These are phyloP conservation scores for Perognathus longimembris DNA, from an alignment of 2,113 vertebrate species.

Conservation along the genomic window DNA sequence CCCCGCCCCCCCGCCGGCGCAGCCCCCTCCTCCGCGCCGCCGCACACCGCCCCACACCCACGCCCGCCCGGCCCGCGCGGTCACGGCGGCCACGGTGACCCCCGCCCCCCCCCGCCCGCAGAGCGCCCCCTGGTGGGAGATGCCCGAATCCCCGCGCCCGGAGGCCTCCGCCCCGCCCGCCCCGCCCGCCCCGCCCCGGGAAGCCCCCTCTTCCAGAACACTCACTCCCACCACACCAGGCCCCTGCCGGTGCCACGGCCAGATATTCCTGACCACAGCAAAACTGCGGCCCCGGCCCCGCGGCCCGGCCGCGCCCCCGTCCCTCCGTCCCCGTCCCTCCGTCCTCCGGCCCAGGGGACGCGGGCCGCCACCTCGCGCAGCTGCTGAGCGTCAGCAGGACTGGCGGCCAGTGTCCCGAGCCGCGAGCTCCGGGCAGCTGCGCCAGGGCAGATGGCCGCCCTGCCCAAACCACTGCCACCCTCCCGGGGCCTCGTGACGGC, in stretches of 20 bases:
- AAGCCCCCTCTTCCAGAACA: background rate
- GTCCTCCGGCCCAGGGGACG: background rate
- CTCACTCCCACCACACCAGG: background rate
- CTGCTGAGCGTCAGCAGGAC: background rate
- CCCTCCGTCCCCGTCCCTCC: too few relatives aligned
- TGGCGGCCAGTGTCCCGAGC: background rate
- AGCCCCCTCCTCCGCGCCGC: too few relatives aligned
- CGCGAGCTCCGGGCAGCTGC: background rate
- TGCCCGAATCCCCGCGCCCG: too few relatives aligned
- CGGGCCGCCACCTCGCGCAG: conserved; percentile 48
- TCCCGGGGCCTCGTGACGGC: background rate
- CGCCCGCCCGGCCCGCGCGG: too few relatives aligned
- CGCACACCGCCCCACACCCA: too few relatives aligned
- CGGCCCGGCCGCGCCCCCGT: background rate
- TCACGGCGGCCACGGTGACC: background rate
- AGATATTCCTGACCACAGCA: conserved; percentile 25
- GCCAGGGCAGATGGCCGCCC: conserved; percentile 41
- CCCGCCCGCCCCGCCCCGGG: too few relatives aligned
- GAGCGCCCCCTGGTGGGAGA: background rate
- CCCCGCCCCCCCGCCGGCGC: background rate
- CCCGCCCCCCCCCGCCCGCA: background rate
- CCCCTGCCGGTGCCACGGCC: background rate
- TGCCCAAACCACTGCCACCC: background rate
- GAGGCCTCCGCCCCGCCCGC: background rate
- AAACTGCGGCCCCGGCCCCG: background rate